phyloP scores from a whole-genome alignment of 2,888 invertebrate species.

The Philonicus albiceps region DNA sequence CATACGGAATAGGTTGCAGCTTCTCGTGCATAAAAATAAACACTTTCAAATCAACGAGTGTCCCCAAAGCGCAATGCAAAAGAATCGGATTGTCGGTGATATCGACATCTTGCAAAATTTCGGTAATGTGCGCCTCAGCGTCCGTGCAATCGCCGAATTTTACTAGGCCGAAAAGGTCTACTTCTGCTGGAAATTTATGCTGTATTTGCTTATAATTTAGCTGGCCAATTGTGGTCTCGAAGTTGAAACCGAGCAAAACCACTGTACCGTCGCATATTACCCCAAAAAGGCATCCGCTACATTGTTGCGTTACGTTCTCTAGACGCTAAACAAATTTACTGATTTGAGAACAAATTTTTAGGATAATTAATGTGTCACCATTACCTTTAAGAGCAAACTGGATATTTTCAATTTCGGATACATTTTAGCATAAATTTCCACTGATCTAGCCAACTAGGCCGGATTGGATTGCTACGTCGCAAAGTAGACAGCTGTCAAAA shows the following conservation, averaged over 20 bases:
- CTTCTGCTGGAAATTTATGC: conserved; percentile 76
- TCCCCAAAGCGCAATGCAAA: conserved; percentile 67
- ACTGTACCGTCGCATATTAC: conserved; percentile 77
- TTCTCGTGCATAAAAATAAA: conserved; percentile 77
- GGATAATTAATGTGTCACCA: not conserved
- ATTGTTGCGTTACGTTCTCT: conserved; percentile 69
- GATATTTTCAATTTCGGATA: conserved; percentile 79
- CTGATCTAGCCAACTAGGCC: not conserved
- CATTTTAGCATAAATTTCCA: conserved; percentile 62
- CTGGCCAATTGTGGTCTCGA: conserved; percentile 69
- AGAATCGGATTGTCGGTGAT: conserved; percentile 82
- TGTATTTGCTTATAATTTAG: conserved; percentile 64
- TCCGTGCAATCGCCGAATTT: conserved; percentile 71
- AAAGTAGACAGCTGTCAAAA: not conserved
- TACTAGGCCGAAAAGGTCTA: conserved; percentile 79
- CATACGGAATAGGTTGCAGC: conserved; percentile 72
- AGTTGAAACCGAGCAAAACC: conserved; percentile 73
- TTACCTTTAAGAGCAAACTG: conserved; percentile 75
- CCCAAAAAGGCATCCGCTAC: conserved; percentile 77
- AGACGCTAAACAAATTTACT: conserved; percentile 68
- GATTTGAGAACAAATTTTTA: not conserved
- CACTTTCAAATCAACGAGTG: conserved; percentile 69
- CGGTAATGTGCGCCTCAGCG: conserved; percentile 70
- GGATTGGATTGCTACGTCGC: not conserved
- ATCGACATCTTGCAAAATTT: conserved; percentile 74